A percentile compares a stretch with the other conserved stretches of the same genome.
Evolutionary conservation across 2,113 vertebrate genomes (phyloP).

Genomic region (Lepisosteus osseus): DNA sequence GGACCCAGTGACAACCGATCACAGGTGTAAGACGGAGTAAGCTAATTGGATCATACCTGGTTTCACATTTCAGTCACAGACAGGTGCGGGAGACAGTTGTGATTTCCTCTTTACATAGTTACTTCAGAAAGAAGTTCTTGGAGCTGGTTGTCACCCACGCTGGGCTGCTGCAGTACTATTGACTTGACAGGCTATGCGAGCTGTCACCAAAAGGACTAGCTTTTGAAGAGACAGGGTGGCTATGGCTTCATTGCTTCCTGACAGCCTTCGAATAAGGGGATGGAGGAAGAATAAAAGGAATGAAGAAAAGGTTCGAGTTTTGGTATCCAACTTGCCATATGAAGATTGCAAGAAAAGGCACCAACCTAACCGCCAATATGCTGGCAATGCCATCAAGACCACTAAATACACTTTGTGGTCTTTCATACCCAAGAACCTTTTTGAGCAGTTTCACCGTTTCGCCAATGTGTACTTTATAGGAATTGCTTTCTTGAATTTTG

Average conservation of each 20-base stretch:
- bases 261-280: slow-evolving; percentile 48
- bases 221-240: slow-evolving; percentile 27
- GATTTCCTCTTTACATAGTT: not conserved
- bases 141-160: not conserved
- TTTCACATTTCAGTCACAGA: not conserved
- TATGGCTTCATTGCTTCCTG: slow-evolving; percentile 57
- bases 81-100: not conserved
- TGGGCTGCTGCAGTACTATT: not conserved
- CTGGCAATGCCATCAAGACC: slow-evolving; percentile 81
- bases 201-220: slow-evolving; percentile 24
- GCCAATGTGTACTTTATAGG: slow-evolving; percentile 89
- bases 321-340: slow-evolving; percentile 76
- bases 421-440: slow-evolving; percentile 86
- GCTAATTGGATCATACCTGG: slow-evolving; percentile 48
- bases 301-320: slow-evolving; percentile 63
- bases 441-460: slow-evolving; percentile 83
- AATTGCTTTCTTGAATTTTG: slow-evolving; percentile 80
- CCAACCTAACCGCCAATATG: slow-evolving; percentile 77
- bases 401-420: slow-evolving; percentile 82
- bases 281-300: slow-evolving; percentile 61
- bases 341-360: slow-evolving; percentile 60
- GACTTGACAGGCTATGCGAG: not conserved
- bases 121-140: not conserved
- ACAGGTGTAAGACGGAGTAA: slow-evolving; percentile 23
- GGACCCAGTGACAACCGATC: slow-evolving; percentile 32